These are phyloP conservation scores for Crocallis elinguaria DNA, from an alignment of 2,888 invertebrate species.

Conservation along the genomic window DNA sequence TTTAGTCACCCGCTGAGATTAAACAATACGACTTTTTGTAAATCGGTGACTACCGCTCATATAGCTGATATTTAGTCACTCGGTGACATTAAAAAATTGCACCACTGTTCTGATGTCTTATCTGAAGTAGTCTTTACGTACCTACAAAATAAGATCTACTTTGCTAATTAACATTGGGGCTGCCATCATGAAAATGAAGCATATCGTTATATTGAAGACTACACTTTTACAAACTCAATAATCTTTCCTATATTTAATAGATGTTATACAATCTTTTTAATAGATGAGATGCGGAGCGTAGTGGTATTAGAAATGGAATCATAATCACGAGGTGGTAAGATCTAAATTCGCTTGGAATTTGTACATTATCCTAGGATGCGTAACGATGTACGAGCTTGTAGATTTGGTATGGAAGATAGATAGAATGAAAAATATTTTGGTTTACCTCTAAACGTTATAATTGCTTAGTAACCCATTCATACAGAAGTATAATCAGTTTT, in stretches of 20 bases:
- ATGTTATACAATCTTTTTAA: slow-evolving; percentile 79
- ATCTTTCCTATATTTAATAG: slow-evolving; percentile 83
- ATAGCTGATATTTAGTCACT: no score
- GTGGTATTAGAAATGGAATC: slow-evolving; percentile 64
- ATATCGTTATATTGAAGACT: slow-evolving; percentile 84
- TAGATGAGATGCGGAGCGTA: slow-evolving; percentile 59
- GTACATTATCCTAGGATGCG: slow-evolving; percentile 70
- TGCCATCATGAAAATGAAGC: slow-evolving; percentile 82
- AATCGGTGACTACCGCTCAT: no score
- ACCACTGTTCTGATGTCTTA: slow-evolving; percentile 29
- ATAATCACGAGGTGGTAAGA: slow-evolving; percentile 62
- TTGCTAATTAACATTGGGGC: slow-evolving; percentile 50
- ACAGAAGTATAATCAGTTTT: slow-evolving; percentile 3
- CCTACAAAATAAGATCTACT: slow-evolving; percentile 24
- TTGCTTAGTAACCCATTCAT: slow-evolving; percentile 34
- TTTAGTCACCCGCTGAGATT: no score
- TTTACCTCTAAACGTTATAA: slow-evolving; percentile 22
- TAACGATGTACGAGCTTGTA: slow-evolving; percentile 77
- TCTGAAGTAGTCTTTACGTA: slow-evolving; percentile 25
- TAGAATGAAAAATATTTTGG: slow-evolving; percentile 32
- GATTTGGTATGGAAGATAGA: slow-evolving; percentile 65
- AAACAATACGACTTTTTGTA: no score
- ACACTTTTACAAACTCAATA: slow-evolving; percentile 79
- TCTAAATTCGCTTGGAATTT: slow-evolving; percentile 63
- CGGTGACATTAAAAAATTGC: no score